Base-by-base conservation (phyloP, 1,140 invertebrate genomes). In the Brachionus rubens region DNA sequence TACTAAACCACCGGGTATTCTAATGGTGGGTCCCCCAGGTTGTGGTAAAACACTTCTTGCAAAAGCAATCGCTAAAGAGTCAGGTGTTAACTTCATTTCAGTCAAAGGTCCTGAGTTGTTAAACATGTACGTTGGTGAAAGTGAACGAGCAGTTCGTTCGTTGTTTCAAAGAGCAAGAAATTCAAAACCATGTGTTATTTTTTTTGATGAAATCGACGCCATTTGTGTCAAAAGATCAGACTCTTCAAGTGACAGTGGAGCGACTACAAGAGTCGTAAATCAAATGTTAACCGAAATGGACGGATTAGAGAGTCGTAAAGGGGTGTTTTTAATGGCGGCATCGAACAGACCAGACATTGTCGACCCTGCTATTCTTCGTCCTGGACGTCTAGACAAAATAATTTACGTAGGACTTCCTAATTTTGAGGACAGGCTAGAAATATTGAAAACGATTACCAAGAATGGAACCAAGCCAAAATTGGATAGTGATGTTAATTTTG, bases 101-200 rank as follows among this genome's bases (percentile, higher is more conserved):
- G 93, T 98, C 10, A 98, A 97, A 86, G 96, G 95, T 12, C 94
- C 95, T 9, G 95, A 98, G 85, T 84, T 98, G 26, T 85, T 98
- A 24, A 97, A 94, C 81, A 98, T 96, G 92, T 99, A 99, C 86
- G 93, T 99, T 36, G 97, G 97, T 78, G 97, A 99, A 85, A 98
- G 94, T 87, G 97, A 99, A 85, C 88, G 92, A 80, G 94, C 94
- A 3, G 93, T 99, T 0, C 86, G 97, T 41, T 90, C 93, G 24
- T 92, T 94, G 80, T 99, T 99, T 82, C 89, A 92, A 81, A 87
- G 95, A 78, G 97, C 96, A 0, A 85, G 91, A 48, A 96, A 96
- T 84, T 97, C 94, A 0, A 88, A 92, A 0, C 97, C 97, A 0
- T 99, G 96, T 85, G 93, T 99, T 12, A 98, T 99, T 82, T 99